Base-by-base conservation (phyloP, 2,113 vertebrate species). In the Colius striatus region DNA sequence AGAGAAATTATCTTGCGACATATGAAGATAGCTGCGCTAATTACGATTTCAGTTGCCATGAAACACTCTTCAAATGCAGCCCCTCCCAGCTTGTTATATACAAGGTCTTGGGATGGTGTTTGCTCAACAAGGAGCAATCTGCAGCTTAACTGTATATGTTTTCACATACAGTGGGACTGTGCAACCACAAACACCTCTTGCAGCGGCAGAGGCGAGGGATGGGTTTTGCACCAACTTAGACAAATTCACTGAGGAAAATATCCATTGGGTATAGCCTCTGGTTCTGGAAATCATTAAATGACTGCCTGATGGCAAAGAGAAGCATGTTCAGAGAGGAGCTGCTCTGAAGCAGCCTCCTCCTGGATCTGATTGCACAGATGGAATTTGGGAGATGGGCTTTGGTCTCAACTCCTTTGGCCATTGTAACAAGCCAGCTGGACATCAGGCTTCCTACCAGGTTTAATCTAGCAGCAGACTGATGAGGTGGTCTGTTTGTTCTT, bases 31-130 rank as follows among this genome's bases (percentile, higher is more conserved):
- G 34, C 80, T 81, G 51, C 67, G 61, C 61, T 89, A 94, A 95
- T 90, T 92, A 92, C 8, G 34, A 90, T 86, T 93, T 95, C 38
- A 86, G 90, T 90, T 96, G 88, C 90, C 90, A 72, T 76, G 85
- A 93, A 90, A 96, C 93, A 88, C 72, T 36, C 50, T 54, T 65
- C 72, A 93, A 92, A 80, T 21, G 53, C 16, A 16, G 65, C 68
- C n/a, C 61, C 79, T 90, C 92, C 88, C 72, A 30, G n/a, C 5
- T 3, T 54, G 34, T 43, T 74, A 90, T 67, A 89, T 93, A 93
- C 89, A 92, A 89, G 45, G 50, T 50, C 65, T 63, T 63, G 32
- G 57, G 93, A 86, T 84, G 86, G 57, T 91, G 89, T 78, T 87
- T 74, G 73, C 68, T 86, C 68, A 53, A 66, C 29, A 87, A 13